A percentile compares a stretch with the other conserved stretches of the same genome.
phyloP scores from a whole-genome alignment of 2,797 vertebrate genomes.

The Fistularia commersonii region DNA sequence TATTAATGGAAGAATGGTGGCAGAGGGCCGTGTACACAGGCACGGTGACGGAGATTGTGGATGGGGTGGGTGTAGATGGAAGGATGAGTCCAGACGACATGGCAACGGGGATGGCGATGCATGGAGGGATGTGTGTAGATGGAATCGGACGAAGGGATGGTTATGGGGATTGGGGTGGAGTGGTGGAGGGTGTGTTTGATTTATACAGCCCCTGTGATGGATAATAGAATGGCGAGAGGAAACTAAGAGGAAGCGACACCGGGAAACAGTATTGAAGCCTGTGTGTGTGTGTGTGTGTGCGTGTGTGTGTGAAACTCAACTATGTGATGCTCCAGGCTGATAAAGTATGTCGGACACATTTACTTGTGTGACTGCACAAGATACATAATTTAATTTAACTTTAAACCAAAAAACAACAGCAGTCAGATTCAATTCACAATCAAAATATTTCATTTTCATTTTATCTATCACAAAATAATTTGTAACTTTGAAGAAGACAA shows the following conservation, averaged over 20 bases:
- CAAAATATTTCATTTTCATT: too few relatives aligned
- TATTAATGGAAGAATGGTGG: too few relatives aligned
- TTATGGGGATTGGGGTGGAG: neutral
- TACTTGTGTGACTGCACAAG: conserved; percentile 6
- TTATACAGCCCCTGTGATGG: conserved; percentile 46
- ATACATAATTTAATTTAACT: neutral
- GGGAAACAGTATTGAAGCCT: conserved; percentile 2
- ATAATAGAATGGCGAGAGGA: conserved; percentile 58
- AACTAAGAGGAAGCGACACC: conserved; percentile 9
- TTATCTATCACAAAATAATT: too few relatives aligned
- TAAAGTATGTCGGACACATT: conserved; percentile 1
- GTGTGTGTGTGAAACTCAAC: conserved; percentile 3
- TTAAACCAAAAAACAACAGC: too few relatives aligned
- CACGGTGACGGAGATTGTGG: too few relatives aligned
- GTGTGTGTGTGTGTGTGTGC: conserved; percentile 1
- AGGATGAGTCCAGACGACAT: neutral
- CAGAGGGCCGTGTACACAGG: too few relatives aligned
- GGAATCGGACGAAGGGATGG: too few relatives aligned
- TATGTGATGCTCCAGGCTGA: conserved; percentile 1
- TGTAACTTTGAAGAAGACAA: too few relatives aligned
- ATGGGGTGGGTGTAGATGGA: conserved; percentile 13
- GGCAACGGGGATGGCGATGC: neutral
- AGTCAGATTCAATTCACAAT: too few relatives aligned
- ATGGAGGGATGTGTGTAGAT: neutral
- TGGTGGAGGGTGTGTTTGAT: conserved; percentile 29